Evolutionary conservation across 2,113 vertebrate genomes (phyloP).

Genomic region (Sinosuthora webbiana): DNA sequence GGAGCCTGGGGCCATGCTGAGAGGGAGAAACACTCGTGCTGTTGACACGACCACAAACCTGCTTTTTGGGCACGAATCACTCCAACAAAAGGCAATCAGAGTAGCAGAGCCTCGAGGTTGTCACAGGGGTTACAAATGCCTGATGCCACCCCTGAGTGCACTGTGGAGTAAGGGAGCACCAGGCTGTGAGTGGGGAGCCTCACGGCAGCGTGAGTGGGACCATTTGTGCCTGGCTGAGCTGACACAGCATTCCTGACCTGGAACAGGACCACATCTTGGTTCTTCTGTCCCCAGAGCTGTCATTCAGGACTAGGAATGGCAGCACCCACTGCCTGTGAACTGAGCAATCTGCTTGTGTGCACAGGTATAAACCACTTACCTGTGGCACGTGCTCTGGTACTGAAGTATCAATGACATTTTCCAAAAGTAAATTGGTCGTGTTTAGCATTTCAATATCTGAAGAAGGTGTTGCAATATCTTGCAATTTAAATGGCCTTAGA

Average conservation of each 20-base stretch:
- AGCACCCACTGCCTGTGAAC: background rate
- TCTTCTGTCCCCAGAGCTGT: background rate
- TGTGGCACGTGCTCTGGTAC: background rate
- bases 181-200: background rate
- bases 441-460: background rate
- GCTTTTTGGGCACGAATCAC: background rate
- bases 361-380: background rate
- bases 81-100: background rate
- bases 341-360: background rate
- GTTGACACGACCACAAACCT: background rate
- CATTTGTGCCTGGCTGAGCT: background rate
- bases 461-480: background rate
- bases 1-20: background rate
- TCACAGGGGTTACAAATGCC: background rate
- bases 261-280: background rate
- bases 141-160: accelerated
- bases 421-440: background rate
- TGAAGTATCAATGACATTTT: background rate
- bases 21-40: background rate
- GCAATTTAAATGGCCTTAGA: background rate
- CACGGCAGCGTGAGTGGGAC: accelerated
- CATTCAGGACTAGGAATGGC: background rate
- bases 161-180: no score
- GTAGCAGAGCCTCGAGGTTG: background rate
- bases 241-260: background rate